Evolutionary conservation across 1,140 invertebrate genomes (phyloP).

Genomic region (Cydia amplana): DNA sequence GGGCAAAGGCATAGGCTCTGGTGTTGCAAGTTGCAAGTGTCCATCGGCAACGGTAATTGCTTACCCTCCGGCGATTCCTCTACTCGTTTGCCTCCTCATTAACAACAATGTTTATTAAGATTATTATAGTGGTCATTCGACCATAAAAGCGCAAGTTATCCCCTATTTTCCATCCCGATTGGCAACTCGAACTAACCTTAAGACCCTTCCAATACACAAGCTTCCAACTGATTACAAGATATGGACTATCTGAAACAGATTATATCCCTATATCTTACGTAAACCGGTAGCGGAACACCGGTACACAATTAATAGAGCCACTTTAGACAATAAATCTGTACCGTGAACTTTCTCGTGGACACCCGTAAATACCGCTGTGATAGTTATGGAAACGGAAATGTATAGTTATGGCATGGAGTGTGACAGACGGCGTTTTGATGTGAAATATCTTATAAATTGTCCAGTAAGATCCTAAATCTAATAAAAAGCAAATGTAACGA

Average conservation of each 20-base stretch:
- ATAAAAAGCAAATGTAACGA: no score
- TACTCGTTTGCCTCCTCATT: no score
- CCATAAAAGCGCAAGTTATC: neutral
- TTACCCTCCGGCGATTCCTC: no score
- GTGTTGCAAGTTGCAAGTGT: no score
- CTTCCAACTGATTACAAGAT: slow-evolving; percentile 8
- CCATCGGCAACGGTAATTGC: no score
- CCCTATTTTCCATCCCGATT: neutral
- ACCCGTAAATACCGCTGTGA: neutral
- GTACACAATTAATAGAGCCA: slow-evolving; percentile 3
- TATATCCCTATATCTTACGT: slow-evolving; percentile 7
- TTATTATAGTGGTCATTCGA: no score
- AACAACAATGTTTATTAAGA: no score
- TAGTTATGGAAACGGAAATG: slow-evolving; percentile 7
- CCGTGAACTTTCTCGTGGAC: slow-evolving; percentile 5
- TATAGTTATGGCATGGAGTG: neutral
- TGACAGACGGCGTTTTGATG: neutral
- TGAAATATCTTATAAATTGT: neutral
- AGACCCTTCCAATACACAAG: neutral
- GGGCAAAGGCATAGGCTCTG: no score
- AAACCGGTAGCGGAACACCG: slow-evolving; percentile 17
- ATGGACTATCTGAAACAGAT: neutral
- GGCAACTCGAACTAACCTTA: neutral
- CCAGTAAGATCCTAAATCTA: neutral
- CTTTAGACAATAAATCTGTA: slow-evolving; percentile 19